These are phyloP conservation scores for Tiliacea aurago DNA, from an alignment of 2,888 invertebrate species.

Conservation along the genomic window DNA sequence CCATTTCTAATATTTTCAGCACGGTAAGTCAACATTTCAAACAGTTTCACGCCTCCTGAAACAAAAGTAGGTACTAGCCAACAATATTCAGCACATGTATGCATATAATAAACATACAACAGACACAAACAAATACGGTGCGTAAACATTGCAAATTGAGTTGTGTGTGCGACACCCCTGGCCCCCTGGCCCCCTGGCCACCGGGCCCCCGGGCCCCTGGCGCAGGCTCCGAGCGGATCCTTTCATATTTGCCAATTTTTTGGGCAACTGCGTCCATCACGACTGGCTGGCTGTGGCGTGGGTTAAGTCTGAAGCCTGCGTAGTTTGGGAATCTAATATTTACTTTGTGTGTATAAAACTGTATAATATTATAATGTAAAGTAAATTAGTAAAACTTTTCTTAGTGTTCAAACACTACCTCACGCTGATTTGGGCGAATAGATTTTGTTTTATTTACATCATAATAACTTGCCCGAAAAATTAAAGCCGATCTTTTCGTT, in stretches of 20 bases:
- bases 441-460: neutral
- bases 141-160: conserved; percentile 67
- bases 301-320: neutral
- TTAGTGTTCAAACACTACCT: neutral
- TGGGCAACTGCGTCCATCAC: conserved; percentile 61
- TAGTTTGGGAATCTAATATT: neutral
- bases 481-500: neutral
- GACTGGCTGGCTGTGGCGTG: conserved; percentile 32
- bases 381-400: neutral
- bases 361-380: neutral
- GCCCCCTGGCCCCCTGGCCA: conserved; percentile 6
- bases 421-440: neutral
- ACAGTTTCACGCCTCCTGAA: neutral
- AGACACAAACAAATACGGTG: conserved; percentile 43
- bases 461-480: neutral
- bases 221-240: conserved; percentile 30
- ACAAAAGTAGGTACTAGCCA: conserved; percentile 11
- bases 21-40: too few relatives aligned
- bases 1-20: neutral
- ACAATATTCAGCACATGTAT: conserved; percentile 42
- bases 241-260: conserved; percentile 68
- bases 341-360: neutral
- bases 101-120: conserved; percentile 40
- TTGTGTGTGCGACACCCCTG: conserved; percentile 50
- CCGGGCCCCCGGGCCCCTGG: neutral